phyloP scores from a whole-genome alignment of 35 echinoderm and acorn worm genomes.

The Anneissia japonica region DNA sequence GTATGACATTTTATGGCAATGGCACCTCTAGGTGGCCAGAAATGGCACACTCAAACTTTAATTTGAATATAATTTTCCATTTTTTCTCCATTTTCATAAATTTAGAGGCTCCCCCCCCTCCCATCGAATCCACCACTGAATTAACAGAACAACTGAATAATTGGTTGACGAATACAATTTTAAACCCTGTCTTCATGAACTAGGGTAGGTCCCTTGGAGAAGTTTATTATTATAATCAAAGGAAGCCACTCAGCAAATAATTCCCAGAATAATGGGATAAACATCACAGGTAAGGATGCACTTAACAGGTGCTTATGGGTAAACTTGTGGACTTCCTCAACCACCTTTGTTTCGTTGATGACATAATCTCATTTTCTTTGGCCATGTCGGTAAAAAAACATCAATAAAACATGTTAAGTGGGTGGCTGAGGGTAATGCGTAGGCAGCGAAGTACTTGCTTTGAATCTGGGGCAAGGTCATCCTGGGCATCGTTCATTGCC shows the following conservation, averaged over 20 bases:
- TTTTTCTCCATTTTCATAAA: too few relatives aligned
- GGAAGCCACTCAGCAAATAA: not conserved
- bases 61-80: too few relatives aligned
- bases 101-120: too few relatives aligned
- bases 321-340: not conserved
- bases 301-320: not conserved
- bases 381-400: not conserved
- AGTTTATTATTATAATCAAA: not conserved
- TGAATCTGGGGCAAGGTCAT: not conserved
- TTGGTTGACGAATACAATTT: too few relatives aligned
- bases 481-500: too few relatives aligned
- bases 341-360: not conserved
- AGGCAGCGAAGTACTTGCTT: not conserved
- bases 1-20: too few relatives aligned
- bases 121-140: too few relatives aligned
- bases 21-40: too few relatives aligned
- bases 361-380: not conserved
- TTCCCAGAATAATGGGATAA: not conserved
- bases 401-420: not conserved
- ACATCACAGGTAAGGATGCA: not conserved
- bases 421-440: not conserved
- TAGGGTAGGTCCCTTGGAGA: too few relatives aligned
- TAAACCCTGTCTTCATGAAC: too few relatives aligned
- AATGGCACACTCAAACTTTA: too few relatives aligned
- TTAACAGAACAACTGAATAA: too few relatives aligned